These are phyloP conservation scores for Galleria mellonella DNA, from an alignment of 1,140 invertebrate genomes.

Conservation along the genomic window DNA sequence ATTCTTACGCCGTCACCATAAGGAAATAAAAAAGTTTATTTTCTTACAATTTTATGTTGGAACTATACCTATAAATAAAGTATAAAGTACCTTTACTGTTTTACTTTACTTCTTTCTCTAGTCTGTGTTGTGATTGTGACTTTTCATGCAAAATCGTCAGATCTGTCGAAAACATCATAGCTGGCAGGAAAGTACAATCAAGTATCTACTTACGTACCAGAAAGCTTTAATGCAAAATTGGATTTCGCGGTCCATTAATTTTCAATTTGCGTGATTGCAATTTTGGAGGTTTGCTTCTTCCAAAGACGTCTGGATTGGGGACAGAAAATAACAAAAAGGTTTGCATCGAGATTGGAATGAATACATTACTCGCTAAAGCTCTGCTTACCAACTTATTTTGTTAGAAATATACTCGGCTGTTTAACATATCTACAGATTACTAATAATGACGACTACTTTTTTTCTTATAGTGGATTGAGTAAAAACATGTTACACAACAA, in stretches of 20 bases:
- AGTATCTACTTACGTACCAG: slow-evolving; percentile 31
- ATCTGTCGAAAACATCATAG: neutral
- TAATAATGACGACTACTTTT: too few species aligned
- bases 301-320: slow-evolving; percentile 36
- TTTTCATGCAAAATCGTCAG: neutral
- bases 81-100: too few species aligned
- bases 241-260: slow-evolving; percentile 69
- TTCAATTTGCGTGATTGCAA: slow-evolving; percentile 72
- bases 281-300: slow-evolving; percentile 46
- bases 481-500: too few species aligned
- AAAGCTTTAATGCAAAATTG: slow-evolving; percentile 67
- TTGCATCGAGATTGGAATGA: slow-evolving; percentile 42
- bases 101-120: too few species aligned
- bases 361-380: slow-evolving; percentile 30
- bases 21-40: too few species aligned
- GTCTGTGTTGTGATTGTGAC: too few species aligned
- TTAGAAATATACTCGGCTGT: too few species aligned
- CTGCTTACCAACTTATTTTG: slow-evolving; percentile 11
- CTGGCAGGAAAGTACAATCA: slow-evolving; percentile 9
- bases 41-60: too few species aligned
- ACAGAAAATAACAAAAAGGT: slow-evolving; percentile 53
- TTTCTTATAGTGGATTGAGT: too few species aligned
- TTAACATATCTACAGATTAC: too few species aligned
- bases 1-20: too few species aligned
- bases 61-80: too few species aligned